Evolutionary conservation across 2,113 vertebrate species (phyloP).

Genomic region (Cinclus cinclus): DNA sequence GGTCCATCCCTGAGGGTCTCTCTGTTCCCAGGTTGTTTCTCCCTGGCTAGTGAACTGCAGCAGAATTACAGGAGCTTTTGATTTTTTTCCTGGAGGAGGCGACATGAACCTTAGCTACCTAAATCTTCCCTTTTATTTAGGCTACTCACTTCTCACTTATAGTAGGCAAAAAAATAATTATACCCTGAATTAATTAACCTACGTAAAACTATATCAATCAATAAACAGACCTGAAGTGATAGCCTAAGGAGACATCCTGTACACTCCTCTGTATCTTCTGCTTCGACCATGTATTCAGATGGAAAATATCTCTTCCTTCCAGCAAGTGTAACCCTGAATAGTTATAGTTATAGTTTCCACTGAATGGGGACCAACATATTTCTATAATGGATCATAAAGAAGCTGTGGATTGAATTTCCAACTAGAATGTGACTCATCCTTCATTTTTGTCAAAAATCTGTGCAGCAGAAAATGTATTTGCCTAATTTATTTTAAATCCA

Average conservation of each 20-base stretch:
- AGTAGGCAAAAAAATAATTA: background rate
- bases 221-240: background rate
- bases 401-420: background rate
- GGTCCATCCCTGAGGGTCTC: rapidly evolving
- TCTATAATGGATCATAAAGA: background rate
- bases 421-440: rapidly evolving
- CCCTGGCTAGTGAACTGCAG: background rate
- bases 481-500: background rate
- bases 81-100: background rate
- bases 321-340: background rate
- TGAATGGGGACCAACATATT: background rate
- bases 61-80: background rate
- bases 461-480: background rate
- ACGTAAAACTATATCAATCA: background rate
- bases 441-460: background rate
- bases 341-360: background rate
- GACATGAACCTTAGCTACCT: background rate
- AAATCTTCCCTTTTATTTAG: background rate
- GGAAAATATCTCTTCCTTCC: background rate
- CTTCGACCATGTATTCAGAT: background rate
- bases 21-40: background rate
- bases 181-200: background rate
- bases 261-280: background rate
- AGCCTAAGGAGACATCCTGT: background rate
- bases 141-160: background rate